These are phyloP conservation scores for Ptyas mucosa DNA, from an alignment of 2,113 vertebrate species.

Conservation along the genomic window DNA sequence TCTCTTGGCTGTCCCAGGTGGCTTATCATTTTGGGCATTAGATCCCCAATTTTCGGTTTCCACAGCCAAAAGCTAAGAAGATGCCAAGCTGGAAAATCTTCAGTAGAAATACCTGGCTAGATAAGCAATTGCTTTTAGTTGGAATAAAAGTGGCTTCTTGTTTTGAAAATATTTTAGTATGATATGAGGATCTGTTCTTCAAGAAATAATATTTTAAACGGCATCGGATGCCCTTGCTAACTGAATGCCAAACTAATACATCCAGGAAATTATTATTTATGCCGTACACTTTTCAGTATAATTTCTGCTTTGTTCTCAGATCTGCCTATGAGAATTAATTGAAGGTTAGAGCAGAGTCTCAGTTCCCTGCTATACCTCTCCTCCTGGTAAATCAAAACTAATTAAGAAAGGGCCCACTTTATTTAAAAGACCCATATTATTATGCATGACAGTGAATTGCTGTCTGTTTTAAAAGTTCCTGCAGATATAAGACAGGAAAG, in stretches of 20 bases:
- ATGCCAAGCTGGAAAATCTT: not conserved
- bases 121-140: not conserved
- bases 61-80: not conserved
- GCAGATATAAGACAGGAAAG: not conserved
- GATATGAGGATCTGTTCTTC: constrained; percentile 52
- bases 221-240: constrained; percentile 61
- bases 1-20: no score
- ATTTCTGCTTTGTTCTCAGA: constrained; percentile 59
- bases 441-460: constrained; percentile 5
- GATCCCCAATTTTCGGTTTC: not conserved
- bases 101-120: not conserved
- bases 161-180: constrained; percentile 16
- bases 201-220: constrained; percentile 56
- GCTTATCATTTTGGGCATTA: not conserved
- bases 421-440: not conserved
- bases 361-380: constrained; percentile 21
- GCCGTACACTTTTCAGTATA: constrained; percentile 63
- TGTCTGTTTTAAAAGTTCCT: not conserved
- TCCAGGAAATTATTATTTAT: constrained; percentile 68
- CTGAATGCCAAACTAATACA: constrained; percentile 67
- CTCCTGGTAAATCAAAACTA: not conserved
- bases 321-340: constrained; percentile 57
- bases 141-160: not conserved
- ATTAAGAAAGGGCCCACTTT: not conserved
- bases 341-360: constrained; percentile 57